phyloP scores from a whole-genome alignment of 2,888 invertebrate species.

The Platypus cylindrus region DNA sequence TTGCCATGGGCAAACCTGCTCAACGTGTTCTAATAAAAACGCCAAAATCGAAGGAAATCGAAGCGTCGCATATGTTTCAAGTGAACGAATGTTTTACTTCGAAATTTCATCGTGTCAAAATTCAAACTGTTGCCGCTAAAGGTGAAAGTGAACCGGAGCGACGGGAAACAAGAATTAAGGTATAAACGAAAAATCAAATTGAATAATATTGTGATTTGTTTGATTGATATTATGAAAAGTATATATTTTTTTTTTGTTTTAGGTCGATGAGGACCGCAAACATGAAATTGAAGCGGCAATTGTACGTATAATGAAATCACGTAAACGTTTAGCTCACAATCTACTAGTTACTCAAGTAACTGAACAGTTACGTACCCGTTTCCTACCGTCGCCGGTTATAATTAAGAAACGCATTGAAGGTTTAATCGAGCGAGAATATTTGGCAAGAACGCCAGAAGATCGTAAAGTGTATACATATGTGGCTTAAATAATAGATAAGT shows the following conservation, averaged over 20 bases:
- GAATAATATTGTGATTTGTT: no score
- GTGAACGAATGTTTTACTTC: constrained; percentile 98
- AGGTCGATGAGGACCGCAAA: constrained; percentile 86
- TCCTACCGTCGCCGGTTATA: constrained; percentile 94
- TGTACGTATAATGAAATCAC: constrained; percentile 97
- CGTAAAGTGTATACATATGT: constrained; percentile 93
- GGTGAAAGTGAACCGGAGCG: constrained; percentile 99
- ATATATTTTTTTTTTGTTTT: constrained; percentile 6
- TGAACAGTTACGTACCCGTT: constrained; percentile 90
- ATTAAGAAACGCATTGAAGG: constrained; percentile 99
- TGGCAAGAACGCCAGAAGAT: constrained; percentile 95
- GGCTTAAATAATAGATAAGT: no score
- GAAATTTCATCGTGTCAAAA: constrained; percentile 90
- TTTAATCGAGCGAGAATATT: constrained; percentile 96
- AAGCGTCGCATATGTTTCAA: constrained; percentile 79
- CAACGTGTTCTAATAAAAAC: constrained; percentile 89
- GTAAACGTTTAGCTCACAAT: constrained; percentile 90
- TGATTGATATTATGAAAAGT: background rate
- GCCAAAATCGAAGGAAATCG: constrained; percentile 95
- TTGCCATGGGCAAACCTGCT: constrained; percentile 95
- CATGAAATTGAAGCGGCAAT: constrained; percentile 99
- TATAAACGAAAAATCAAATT: constrained; percentile 35
- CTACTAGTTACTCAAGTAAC: constrained; percentile 94
- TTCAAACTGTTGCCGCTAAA: constrained; percentile 87
- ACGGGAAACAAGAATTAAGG: constrained; percentile 89